Evolutionary conservation across 2,888 invertebrate genomes (phyloP), one percentile per base, ranked within the genome.

Genomic region (Mimumesa dahlbomi): DNA sequence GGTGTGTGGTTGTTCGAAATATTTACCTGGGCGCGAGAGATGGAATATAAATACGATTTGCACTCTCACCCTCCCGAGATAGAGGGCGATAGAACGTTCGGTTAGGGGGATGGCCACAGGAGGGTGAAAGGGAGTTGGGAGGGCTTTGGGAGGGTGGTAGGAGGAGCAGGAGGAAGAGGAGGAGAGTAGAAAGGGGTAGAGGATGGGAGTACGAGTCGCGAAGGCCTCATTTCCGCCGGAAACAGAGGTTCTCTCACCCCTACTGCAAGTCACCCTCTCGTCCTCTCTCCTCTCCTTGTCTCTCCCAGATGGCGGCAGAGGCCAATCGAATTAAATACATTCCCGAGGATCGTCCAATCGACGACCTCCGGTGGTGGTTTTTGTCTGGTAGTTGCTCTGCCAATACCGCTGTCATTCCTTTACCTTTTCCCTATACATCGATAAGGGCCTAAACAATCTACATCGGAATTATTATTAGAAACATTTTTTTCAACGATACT

Each of bases 181-280:
- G 25, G 25, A 5, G 25, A 25, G n/a, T n/a, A 42, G 63, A 56
- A 66, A 73, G 67, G 58, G 65, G 62, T 42, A 49, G 72, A 61
- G 74, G 63, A 49, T 40, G 65, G 75, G 65, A 65, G 72, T 54
- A 66, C 70, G 77, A 77, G 81, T 79, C 83, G 82, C 85, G 82
- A 84, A 84, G 84, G 82, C 80, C 84, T 87, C 86, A 87, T 87
- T 87, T 88, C 88, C 87, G 85, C 75, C 85, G 88, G 88, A 88
- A 87, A 86, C 87, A 83, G 83, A 85, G 81, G 81, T 82, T 75
- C 82, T 76, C 80, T 76, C 85, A 59, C 45, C 82, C 74, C 66
- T 63, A 53, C 65, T 59, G 57, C 71, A 56, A 62, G 49, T 49
- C 48, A 42, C 57, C 57, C 63, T 43, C 50, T 14, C 21, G 19